Conservation (phyloP, 2,113 vertebrate genomes). For the Nycticorax nycticorax region DNA sequence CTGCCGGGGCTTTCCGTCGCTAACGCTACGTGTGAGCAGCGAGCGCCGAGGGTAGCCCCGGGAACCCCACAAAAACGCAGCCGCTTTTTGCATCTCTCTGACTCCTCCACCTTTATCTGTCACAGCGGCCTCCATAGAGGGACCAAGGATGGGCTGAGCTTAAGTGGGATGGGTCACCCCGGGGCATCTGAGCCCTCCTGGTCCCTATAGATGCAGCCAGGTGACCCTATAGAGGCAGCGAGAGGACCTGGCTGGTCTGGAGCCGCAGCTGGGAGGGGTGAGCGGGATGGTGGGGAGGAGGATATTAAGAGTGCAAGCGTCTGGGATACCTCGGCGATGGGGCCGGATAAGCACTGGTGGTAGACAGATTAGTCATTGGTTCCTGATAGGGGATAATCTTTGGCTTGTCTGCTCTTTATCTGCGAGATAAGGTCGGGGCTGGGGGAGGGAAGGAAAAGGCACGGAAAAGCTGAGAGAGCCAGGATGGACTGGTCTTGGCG, state of each 20-base stretch:
- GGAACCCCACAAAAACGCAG: not conserved
- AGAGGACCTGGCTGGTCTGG: not conserved
- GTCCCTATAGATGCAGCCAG: not conserved
- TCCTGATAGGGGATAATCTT: constrained; percentile 58
- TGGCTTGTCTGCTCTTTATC: constrained; percentile 56
- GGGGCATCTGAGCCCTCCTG: not conserved
- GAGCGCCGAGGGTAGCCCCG: not conserved
- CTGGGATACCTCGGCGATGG: not conserved
- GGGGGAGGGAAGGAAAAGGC: constrained; percentile 14
- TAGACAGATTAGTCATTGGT: constrained; percentile 56
- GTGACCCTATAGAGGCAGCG: not conserved
- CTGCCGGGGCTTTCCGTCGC: not conserved
- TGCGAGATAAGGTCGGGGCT: not conserved
- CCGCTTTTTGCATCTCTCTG: not conserved
- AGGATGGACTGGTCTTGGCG: not conserved
- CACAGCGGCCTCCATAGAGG: fast-evolving
- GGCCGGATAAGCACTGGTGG: not conserved
- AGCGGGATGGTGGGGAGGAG: not conserved
- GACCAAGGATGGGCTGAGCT: not conserved
- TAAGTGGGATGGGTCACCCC: not conserved
- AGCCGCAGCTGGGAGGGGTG: not conserved
- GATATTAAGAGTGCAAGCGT: not conserved
- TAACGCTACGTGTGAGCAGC: not conserved
- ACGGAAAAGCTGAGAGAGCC: not conserved
- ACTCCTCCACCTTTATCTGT: not conserved